Evolutionary conservation across 2,797 vertebrate species (phyloP).

Genomic region (Sibirionetta formosa): DNA sequence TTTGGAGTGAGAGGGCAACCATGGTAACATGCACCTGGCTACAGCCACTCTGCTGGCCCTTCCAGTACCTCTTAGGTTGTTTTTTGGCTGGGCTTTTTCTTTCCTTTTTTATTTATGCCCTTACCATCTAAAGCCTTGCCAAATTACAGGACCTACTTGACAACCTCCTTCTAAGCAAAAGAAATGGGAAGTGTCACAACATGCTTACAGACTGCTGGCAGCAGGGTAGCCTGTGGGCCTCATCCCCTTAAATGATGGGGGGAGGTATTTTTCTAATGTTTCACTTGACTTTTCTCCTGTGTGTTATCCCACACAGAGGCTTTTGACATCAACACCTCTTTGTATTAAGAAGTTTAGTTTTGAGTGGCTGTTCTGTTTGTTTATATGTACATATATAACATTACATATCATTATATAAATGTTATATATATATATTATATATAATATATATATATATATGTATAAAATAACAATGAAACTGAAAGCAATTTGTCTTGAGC

Average conservation of each 20-base stretch:
- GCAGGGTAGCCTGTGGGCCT: not conserved
- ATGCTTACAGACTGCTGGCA: not conserved
- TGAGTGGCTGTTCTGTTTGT: not conserved
- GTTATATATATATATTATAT: too few species aligned
- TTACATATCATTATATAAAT: too few species aligned
- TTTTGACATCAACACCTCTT: not conserved
- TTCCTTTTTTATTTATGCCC: constrained; percentile 1
- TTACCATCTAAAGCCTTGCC: not conserved
- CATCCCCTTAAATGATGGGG: not conserved
- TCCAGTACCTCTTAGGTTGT: not conserved
- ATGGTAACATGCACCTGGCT: not conserved
- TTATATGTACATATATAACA: too few species aligned
- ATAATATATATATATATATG: not conserved
- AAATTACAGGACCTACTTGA: constrained; percentile 1
- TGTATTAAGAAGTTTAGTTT: not conserved
- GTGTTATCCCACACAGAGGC: not conserved
- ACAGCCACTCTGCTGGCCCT: not conserved
- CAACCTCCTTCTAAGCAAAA: constrained; percentile 16
- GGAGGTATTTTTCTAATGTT: not conserved
- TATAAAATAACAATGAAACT: fast-evolving
- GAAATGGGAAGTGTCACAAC: not conserved
- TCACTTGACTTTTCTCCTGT: not conserved
- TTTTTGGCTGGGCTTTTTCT: not conserved
- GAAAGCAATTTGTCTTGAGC: not conserved
- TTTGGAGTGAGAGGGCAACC: not conserved